Evolutionary conservation across 2,113 vertebrate species (phyloP).

Genomic region (Petroica traversi): DNA sequence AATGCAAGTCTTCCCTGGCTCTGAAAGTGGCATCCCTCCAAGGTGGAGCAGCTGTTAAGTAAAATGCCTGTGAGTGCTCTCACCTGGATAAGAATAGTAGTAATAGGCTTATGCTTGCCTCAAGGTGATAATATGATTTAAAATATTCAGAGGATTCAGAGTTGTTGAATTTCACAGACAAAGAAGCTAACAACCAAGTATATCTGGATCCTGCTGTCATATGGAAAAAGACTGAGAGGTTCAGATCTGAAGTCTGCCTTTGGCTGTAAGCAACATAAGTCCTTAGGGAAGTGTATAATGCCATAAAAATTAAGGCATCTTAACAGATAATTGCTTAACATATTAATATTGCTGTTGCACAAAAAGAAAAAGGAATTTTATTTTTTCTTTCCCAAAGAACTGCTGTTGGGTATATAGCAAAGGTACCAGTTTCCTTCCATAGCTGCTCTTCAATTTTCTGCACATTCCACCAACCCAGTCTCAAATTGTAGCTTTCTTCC

Average conservation of each 20-base stretch:
- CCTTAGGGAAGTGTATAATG: background rate
- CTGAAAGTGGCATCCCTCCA: background rate
- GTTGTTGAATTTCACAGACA: background rate
- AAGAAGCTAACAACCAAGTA: background rate
- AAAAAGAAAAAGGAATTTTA: background rate
- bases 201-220: background rate
- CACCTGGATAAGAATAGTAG: background rate
- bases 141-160: background rate
- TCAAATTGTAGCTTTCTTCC: background rate
- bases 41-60: background rate
- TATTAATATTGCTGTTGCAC: background rate
- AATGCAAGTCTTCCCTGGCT: background rate
- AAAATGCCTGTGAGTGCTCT: background rate
- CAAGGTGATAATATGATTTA: background rate
- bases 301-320: background rate
- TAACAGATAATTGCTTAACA: background rate
- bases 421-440: background rate
- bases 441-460: background rate
- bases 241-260: background rate
- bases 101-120: background rate
- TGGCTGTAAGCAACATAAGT: background rate
- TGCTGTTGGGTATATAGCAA: accelerated
- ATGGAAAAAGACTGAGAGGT: background rate
- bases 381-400: background rate
- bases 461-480: background rate